Evolutionary conservation across 1,140 invertebrate species (phyloP), one percentile per base, ranked within the genome.

Genomic region (Belonocnema kinseyi): DNA sequence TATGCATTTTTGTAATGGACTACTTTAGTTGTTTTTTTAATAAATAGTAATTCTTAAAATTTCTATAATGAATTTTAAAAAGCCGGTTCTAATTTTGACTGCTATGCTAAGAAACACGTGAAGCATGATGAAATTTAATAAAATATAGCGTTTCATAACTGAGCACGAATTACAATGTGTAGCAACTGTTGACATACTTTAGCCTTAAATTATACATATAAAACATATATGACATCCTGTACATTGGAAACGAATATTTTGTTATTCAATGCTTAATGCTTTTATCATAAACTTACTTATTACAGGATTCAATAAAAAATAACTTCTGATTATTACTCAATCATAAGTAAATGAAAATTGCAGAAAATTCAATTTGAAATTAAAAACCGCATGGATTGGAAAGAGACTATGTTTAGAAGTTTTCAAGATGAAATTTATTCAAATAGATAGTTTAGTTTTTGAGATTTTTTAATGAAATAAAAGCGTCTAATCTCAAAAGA

Each of bases 101-200:
- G 10, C 2, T 6, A 11, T 26, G 56, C 16, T 12, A 33, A 61
- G 56, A 61, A 61, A 40, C 33, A 61, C 2, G 11, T 14, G 16
- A 61, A 61, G 26, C 33, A 33, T 61, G 26, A 61, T 61, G 21
- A 14, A 54, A 61, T 66, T 66, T 10, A 14, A 66, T 66, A 66
- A 66, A 66, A 66, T 40, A 66, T 33, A 40, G 61, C n/a, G 26
- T 14, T 66, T 66, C 26, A 66, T 66, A 66, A 66, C 61, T 66
- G 33, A 46, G 14, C 12, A 40, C 8, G 16, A 46, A 46, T 46
- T 66, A 66, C 26, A 66, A 33, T 66, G 26, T 66, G 61, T 16
- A 66, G 61, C 13, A 66, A 66, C 61, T 66, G 61, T 66, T 66
- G 61, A 66, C 61, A 66, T 66, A 46, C 61, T 66, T 66, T 66